phyloP scores from a whole-genome alignment of 2,888 invertebrate genomes.

The Anthophora plumipes region DNA sequence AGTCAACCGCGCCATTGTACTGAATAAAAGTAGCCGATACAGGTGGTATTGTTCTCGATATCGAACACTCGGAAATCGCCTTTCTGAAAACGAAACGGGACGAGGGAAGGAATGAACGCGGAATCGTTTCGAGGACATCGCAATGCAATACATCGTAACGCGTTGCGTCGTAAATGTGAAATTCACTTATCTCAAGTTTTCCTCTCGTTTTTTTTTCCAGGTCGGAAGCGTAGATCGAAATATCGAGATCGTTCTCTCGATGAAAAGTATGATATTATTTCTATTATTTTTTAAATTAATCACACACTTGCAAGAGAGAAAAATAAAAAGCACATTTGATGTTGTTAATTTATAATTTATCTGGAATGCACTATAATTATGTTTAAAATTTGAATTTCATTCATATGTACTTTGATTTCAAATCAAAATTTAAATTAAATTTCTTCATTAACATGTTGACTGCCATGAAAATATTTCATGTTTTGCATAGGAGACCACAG shows the following conservation, averaged over 20 bases:
- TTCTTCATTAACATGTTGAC: too few species aligned
- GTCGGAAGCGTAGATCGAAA: constrained; percentile 6
- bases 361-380: too few species aligned
- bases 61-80: constrained; percentile 22
- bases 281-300: background rate
- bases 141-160: too few species aligned
- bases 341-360: too few species aligned
- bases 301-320: background rate
- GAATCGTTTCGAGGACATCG: constrained; percentile 13
- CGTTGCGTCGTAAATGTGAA: constrained; percentile 13
- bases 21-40: constrained; percentile 22
- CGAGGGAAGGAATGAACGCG: background rate
- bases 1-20: background rate
- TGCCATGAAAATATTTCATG: too few species aligned
- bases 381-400: too few species aligned
- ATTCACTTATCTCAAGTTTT: constrained; percentile 3
- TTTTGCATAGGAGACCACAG: too few species aligned
- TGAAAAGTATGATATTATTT: background rate
- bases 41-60: constrained; percentile 12
- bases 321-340: too few species aligned
- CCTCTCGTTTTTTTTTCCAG: background rate
- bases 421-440: too few species aligned
- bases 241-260: background rate
- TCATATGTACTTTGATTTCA: too few species aligned
- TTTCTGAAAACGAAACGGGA: background rate